These are phyloP conservation scores for Ariopsis seemanni DNA, from an alignment of 2,113 vertebrate genomes.

Conservation along the genomic window DNA sequence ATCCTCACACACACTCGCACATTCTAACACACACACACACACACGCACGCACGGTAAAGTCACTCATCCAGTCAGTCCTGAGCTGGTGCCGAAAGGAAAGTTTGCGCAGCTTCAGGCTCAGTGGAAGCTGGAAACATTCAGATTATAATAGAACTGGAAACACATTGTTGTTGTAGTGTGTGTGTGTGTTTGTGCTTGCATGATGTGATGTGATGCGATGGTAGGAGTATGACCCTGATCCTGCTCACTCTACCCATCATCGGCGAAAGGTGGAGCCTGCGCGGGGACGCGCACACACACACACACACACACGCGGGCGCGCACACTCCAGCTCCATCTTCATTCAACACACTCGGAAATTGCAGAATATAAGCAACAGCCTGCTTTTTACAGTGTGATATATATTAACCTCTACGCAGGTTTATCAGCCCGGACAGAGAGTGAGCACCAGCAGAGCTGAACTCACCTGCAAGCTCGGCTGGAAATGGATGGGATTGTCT, in stretches of 20 bases:
- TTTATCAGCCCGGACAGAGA: background rate
- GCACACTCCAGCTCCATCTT: background rate
- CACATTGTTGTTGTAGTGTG: no score
- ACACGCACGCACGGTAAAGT: background rate
- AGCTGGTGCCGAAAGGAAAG: background rate
- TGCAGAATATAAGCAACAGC: background rate
- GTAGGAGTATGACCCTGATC: conserved; percentile 12
- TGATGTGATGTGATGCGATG: conserved; percentile 9
- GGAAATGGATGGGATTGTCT: background rate
- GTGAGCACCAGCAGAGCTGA: background rate
- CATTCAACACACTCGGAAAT: background rate
- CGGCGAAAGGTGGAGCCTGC: conserved; percentile 22
- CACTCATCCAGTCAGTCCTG: conserved; percentile 3
- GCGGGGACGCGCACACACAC: background rate
- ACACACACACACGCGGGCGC: background rate
- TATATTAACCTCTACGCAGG: background rate
- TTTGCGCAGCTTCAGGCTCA: background rate
- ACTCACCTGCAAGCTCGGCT: background rate
- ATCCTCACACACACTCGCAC: background rate
- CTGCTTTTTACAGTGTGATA: background rate
- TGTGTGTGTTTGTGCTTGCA: background rate
- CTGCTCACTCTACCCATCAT: conserved; percentile 26
- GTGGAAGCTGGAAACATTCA: background rate
- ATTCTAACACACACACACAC: background rate
- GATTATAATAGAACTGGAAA: background rate